phyloP scores from a whole-genome alignment of 2,888 invertebrate species.

The Drosophila anomalata region DNA sequence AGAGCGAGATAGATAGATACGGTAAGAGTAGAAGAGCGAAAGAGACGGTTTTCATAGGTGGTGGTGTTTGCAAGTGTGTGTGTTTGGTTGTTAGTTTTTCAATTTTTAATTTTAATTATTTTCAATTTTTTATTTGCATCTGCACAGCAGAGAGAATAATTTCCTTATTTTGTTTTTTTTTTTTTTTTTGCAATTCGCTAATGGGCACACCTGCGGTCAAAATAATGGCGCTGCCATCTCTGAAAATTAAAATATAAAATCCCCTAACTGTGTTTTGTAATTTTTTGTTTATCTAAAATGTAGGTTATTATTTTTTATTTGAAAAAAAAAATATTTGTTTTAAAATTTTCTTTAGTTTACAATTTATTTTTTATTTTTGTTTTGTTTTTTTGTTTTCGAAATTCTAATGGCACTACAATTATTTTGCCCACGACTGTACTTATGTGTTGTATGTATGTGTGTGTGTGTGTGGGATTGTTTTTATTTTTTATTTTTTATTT shows the following conservation, averaged over 20 bases:
- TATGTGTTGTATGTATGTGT: conserved; percentile 6
- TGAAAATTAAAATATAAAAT: background rate
- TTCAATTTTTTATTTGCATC: conserved; percentile 78
- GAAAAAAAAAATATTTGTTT: conserved; percentile 7
- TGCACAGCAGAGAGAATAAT: conserved; percentile 81
- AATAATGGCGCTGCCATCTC: conserved; percentile 22
- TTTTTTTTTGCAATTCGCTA: conserved; percentile 28
- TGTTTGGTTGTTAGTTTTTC: conserved; percentile 15
- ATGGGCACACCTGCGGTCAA: conserved; percentile 34
- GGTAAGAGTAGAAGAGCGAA: conserved; percentile 20
- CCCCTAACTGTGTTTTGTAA: background rate
- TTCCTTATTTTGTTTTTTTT: conserved; percentile 33
- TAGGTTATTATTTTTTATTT: background rate
- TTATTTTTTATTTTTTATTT: conserved; percentile 34
- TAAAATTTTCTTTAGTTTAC: conserved; percentile 18
- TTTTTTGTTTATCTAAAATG: background rate
- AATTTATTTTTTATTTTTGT: conserved; percentile 1
- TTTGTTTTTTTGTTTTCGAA: conserved; percentile 3
- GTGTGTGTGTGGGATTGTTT: conserved; percentile 4
- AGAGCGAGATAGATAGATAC: conserved; percentile 21
- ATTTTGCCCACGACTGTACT: conserved; percentile 40
- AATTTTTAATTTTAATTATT: conserved; percentile 20
- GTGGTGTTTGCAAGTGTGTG: conserved; percentile 51
- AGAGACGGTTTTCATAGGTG: conserved; percentile 17
- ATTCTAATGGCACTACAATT: conserved; percentile 37